Conservation (phyloP, 2,888 invertebrate genomes). For the Mylabris sibirica region DNA sequence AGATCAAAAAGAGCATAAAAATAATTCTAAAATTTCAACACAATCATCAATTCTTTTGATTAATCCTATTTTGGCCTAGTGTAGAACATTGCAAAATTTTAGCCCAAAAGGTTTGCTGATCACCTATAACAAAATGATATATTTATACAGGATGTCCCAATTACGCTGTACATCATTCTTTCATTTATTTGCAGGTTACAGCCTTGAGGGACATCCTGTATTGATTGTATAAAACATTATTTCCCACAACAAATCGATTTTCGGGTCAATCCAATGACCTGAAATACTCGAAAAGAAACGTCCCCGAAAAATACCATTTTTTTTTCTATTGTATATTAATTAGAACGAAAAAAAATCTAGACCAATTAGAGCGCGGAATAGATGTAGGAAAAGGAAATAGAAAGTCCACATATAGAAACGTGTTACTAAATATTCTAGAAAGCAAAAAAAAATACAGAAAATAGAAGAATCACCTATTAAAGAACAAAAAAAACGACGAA, state of each 20-base stretch:
- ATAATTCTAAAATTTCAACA: too few species aligned
- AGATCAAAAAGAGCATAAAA: too few species aligned
- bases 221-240: background rate
- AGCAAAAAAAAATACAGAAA: background rate
- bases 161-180: too few species aligned
- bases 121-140: too few species aligned
- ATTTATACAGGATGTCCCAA: too few species aligned
- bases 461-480: background rate
- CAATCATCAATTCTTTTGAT: too few species aligned
- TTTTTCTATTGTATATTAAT: too few species aligned
- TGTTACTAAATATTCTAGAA: background rate
- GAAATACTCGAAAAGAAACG: background rate
- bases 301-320: background rate
- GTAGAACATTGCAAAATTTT: too few species aligned
- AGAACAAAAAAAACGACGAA: background rate
- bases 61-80: too few species aligned
- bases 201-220: background rate
- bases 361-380: background rate
- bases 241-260: background rate
- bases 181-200: too few species aligned
- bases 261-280: background rate
- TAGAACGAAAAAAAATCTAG: background rate
- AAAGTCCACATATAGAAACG: background rate
- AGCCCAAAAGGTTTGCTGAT: too few species aligned
- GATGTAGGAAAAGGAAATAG: conserved; percentile 3